Evolutionary conservation across 2,888 invertebrate species (phyloP).

Genomic region (Ommatoiulus sabulosus): DNA sequence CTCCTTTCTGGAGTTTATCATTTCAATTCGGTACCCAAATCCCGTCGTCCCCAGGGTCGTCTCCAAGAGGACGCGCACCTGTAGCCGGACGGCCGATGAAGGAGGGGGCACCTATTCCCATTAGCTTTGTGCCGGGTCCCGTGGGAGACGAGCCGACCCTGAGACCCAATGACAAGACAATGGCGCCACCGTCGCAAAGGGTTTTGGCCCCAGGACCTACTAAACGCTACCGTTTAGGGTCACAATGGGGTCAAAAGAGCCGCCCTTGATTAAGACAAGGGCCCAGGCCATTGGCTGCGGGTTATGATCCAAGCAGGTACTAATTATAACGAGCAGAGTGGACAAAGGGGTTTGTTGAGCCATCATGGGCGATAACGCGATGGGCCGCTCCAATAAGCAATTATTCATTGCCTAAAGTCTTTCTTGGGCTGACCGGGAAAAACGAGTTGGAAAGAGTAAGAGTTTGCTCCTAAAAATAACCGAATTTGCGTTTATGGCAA

Average conservation of each 20-base stretch:
- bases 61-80: not conserved
- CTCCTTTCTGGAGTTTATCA: not conserved
- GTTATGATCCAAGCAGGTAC: not conserved
- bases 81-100: not conserved
- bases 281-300: not conserved
- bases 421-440: not conserved
- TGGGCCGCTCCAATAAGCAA: constrained; percentile 3
- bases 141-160: not conserved
- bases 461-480: too few relatives aligned
- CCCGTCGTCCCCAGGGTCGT: not conserved
- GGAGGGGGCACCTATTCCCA: not conserved
- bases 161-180: not conserved
- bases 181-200: not conserved
- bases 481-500: too few relatives aligned
- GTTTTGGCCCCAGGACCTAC: not conserved
- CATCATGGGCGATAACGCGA: not conserved
- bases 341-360: constrained; percentile 9
- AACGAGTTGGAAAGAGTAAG: too few relatives aligned
- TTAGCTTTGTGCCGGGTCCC: not conserved
- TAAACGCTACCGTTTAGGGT: constrained; percentile 26
- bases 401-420: not conserved
- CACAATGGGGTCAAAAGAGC: not conserved
- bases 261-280: constrained; percentile 26
- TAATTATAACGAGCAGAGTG: constrained; percentile 1
- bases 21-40: not conserved